phyloP scores from a whole-genome alignment of 2,888 invertebrate species.

The Atethmia centrago region DNA sequence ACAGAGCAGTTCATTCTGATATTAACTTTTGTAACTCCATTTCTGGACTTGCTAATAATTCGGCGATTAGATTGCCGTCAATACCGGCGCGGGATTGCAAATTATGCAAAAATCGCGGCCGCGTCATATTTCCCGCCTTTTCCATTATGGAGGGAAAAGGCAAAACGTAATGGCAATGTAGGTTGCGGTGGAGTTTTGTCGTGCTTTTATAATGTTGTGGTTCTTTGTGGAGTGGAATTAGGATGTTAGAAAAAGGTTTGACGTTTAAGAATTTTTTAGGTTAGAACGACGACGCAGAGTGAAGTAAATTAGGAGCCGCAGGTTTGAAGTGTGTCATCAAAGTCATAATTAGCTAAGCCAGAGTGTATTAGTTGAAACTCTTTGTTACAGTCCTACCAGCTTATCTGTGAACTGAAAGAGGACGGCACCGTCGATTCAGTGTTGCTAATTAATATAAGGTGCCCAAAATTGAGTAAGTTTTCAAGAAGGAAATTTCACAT shows the following conservation, averaged over 20 bases:
- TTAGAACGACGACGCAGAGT: neutral
- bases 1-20: slow-evolving; percentile 9
- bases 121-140: slow-evolving; percentile 46
- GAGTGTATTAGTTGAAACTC: too few relatives aligned
- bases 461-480: too few relatives aligned
- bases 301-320: neutral
- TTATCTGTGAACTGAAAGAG: too few relatives aligned
- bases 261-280: neutral
- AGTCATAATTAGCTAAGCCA: neutral
- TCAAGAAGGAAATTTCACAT: too few relatives aligned
- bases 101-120: slow-evolving; percentile 63
- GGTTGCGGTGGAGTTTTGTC: neutral
- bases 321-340: too few relatives aligned
- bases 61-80: slow-evolving; percentile 53
- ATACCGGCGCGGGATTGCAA: slow-evolving; percentile 54
- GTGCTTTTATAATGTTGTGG: neutral
- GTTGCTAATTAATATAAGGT: too few relatives aligned
- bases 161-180: slow-evolving; percentile 37
- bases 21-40: slow-evolving; percentile 50
- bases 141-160: slow-evolving; percentile 46
- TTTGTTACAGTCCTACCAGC: too few relatives aligned
- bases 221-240: neutral
- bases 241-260: too few relatives aligned
- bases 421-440: too few relatives aligned
- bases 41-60: slow-evolving; percentile 53